Evolutionary conservation across 2,797 vertebrate genomes (phyloP).

Genomic region (Lepus townsendii): DNA sequence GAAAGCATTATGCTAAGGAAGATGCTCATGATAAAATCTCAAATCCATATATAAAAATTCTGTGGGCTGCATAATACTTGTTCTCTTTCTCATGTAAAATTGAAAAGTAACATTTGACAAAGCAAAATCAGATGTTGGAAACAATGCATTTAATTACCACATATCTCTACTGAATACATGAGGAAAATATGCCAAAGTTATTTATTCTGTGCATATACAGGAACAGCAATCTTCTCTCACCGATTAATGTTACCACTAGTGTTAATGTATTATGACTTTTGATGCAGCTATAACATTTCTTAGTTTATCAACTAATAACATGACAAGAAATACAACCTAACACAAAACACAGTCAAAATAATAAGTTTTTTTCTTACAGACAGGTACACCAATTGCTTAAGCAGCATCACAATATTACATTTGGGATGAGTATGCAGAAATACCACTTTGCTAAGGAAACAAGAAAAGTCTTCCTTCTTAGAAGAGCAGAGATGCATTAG

Average conservation of each 20-base stretch:
- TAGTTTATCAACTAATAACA: conserved; percentile 35
- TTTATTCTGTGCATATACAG: not conserved
- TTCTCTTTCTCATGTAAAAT: conserved; percentile 59
- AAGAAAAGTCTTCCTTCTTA: conserved; percentile 30
- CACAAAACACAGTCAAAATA: conserved; percentile 46
- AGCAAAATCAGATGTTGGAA: conserved; percentile 53
- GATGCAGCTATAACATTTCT: conserved; percentile 36
- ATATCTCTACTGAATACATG: not conserved
- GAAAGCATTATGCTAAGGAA: not conserved
- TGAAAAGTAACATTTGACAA: conserved; percentile 66
- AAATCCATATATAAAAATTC: conserved; percentile 50
- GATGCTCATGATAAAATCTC: conserved; percentile 39
- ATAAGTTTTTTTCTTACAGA: not conserved
- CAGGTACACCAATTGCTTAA: not conserved
- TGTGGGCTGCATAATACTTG: conserved; percentile 37
- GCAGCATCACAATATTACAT: not conserved
- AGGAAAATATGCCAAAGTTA: conserved; percentile 11
- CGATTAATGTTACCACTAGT: not conserved
- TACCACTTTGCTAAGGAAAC: not conserved
- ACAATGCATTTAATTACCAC: conserved; percentile 58
- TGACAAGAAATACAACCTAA: conserved; percentile 33
- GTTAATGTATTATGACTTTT: not conserved
- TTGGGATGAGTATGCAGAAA: not conserved
- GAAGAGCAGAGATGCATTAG: not conserved
- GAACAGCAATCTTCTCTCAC: not conserved